Evolutionary conservation across 2,888 invertebrate genomes (phyloP).

Genomic region (Neria commutata): DNA sequence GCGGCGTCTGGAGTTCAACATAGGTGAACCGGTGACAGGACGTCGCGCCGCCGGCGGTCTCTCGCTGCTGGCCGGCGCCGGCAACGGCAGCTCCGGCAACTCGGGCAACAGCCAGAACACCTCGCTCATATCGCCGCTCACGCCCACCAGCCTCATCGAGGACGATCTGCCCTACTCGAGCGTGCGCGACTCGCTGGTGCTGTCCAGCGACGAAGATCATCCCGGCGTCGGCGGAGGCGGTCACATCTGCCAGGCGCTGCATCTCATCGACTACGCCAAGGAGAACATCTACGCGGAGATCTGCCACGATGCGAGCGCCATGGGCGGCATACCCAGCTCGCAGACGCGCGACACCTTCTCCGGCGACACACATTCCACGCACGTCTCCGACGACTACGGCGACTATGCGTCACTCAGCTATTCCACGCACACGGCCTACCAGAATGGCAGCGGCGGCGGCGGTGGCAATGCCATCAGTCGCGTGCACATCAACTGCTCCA

Average conservation of each 20-base stretch:
- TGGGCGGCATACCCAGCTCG: conserved; percentile 38
- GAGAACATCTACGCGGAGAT: conserved; percentile 78
- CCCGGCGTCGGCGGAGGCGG: conserved; percentile 16
- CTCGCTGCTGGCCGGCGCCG: conserved; percentile 41
- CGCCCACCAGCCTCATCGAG: conserved; percentile 52
- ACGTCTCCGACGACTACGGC: conserved; percentile 44
- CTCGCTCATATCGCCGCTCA: conserved; percentile 38
- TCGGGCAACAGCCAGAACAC: not conserved
- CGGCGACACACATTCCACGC: conserved; percentile 43
- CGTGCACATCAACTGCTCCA: conserved; percentile 55
- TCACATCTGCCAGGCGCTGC: conserved; percentile 38
- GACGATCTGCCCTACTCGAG: conserved; percentile 75
- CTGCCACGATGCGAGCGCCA: conserved; percentile 58
- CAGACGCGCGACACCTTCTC: conserved; percentile 45
- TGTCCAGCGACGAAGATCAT: conserved; percentile 43
- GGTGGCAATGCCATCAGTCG: conserved; percentile 54
- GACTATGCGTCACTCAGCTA: conserved; percentile 53
- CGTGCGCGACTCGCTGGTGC: conserved; percentile 70
- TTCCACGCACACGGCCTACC: conserved; percentile 19
- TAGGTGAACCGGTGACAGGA: conserved; percentile 54
- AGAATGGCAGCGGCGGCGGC: conserved; percentile 17
- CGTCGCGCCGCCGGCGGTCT: conserved; percentile 52
- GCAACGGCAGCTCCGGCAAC: conserved; percentile 19
- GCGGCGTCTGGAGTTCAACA: conserved; percentile 43
- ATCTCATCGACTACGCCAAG: conserved; percentile 57